Evolutionary conservation across 2,888 invertebrate species (phyloP).

Genomic region (Cephus pulcher): DNA sequence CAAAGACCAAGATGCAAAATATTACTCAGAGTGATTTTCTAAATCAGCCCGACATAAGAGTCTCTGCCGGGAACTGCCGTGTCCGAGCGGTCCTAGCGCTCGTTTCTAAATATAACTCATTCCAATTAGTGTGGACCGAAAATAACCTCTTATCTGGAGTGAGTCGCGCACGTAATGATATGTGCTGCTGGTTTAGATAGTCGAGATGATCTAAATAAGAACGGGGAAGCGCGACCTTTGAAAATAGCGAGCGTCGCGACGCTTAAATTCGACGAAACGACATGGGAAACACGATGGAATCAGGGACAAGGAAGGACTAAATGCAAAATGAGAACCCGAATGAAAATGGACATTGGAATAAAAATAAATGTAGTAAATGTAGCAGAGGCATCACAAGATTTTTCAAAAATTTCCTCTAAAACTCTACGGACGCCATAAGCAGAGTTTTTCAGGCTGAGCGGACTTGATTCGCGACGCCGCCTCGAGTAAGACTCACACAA

Average conservation of each 20-base stretch:
- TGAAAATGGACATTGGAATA: not conserved
- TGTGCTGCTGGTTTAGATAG: no score
- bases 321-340: not conserved
- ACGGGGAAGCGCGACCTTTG: not conserved
- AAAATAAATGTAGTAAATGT: no score
- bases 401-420: no score
- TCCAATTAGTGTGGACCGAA: conserved; percentile 9
- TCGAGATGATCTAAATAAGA: no score
- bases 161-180: not conserved
- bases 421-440: no score
- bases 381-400: no score
- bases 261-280: no score
- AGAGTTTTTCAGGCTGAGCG: no score
- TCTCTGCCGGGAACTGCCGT: not conserved
- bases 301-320: not conserved
- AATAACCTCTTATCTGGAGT: conserved; percentile 7
- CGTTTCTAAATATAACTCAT: conserved; percentile 7
- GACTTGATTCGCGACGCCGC: not conserved
- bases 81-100: not conserved
- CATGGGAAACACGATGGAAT: no score
- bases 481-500: conserved; percentile 6
- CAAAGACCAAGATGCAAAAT: no score
- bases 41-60: no score
- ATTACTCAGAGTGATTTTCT: not conserved
- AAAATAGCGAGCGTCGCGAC: conserved; percentile 2